These are phyloP conservation scores for Chanos chanos DNA, from an alignment of 2,797 vertebrate genomes.

Conservation along the genomic window DNA sequence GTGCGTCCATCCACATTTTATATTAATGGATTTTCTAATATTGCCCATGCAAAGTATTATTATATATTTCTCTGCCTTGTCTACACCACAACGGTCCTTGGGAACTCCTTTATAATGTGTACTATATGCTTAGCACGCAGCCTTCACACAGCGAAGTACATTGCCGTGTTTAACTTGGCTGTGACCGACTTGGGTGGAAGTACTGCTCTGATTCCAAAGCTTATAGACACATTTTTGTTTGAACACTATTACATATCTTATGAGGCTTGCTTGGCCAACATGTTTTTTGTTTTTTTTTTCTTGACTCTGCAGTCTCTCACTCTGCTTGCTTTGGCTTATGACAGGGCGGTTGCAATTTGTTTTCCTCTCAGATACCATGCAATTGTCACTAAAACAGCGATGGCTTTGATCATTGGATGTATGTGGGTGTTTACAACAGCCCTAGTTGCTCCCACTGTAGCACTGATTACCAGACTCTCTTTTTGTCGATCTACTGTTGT, in stretches of 20 bases:
- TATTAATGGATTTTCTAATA: slow-evolving; percentile 49
- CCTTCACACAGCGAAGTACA: slow-evolving; percentile 48
- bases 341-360: slow-evolving; percentile 60
- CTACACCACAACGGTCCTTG: slow-evolving; percentile 52
- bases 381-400: slow-evolving; percentile 42
- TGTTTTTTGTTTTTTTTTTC: slow-evolving; percentile 44
- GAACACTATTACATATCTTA: slow-evolving; percentile 19
- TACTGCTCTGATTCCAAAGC: slow-evolving; percentile 54
- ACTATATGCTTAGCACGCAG: slow-evolving; percentile 47
- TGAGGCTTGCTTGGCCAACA: slow-evolving; percentile 20
- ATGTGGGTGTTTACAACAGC: slow-evolving; percentile 5
- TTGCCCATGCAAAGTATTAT: slow-evolving; percentile 23
- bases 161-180: slow-evolving; percentile 51
- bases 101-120: slow-evolving; percentile 52
- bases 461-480: slow-evolving; percentile 50
- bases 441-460: neutral
- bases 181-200: slow-evolving; percentile 55
- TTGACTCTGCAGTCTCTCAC: slow-evolving; percentile 53
- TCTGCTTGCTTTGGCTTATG: slow-evolving; percentile 51
- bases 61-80: slow-evolving; percentile 53
- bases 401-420: neutral
- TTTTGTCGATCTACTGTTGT: slow-evolving; percentile 56
- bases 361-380: slow-evolving; percentile 55
- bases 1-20: slow-evolving; percentile 48
- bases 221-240: slow-evolving; percentile 32